Percentiles rank a stretch among this genome's conserved stretches.
Evolutionary conservation across 2,113 vertebrate species (phyloP).

Genomic region (Tetraodon nigroviridis): DNA sequence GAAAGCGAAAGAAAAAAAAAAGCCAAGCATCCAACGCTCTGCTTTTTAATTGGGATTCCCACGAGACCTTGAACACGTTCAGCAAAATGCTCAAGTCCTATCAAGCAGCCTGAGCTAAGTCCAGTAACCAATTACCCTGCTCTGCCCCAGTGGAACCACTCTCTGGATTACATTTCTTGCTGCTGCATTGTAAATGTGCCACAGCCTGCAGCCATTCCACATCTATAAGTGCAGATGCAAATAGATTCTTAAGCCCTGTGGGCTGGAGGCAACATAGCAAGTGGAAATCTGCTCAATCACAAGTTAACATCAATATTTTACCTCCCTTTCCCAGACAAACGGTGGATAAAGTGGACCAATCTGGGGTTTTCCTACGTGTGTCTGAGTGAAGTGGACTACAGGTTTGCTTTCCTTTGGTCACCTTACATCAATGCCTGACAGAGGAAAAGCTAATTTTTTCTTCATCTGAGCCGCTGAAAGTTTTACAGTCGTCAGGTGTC

Average conservation of each 20-base stretch:
- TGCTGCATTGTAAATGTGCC: conserved; percentile 64
- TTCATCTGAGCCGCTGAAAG: no score
- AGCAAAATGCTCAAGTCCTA: conserved; percentile 52
- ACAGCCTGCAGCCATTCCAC: conserved; percentile 44
- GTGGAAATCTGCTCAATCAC: conserved; percentile 18
- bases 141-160: conserved; percentile 45
- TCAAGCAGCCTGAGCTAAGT: conserved; percentile 58
- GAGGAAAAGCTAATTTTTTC: no score
- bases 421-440: no score
- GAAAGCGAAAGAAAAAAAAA: neutral
- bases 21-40: conserved; percentile 43
- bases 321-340: no score
- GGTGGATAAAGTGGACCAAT: neutral
- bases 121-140: conserved; percentile 68
- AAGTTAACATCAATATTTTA: conserved; percentile 4
- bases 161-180: conserved; percentile 58
- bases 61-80: conserved; percentile 56
- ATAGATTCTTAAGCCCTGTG: conserved; percentile 32
- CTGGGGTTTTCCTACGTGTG: neutral
- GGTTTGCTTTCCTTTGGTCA: no score
- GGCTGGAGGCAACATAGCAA: conserved; percentile 21
- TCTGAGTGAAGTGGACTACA: neutral
- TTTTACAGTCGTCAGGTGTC: no score
- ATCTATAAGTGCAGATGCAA: conserved; percentile 47
- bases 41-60: conserved; percentile 73